Conservation (phyloP, 2,888 invertebrate genomes). For the Nomada ferruginata region DNA sequence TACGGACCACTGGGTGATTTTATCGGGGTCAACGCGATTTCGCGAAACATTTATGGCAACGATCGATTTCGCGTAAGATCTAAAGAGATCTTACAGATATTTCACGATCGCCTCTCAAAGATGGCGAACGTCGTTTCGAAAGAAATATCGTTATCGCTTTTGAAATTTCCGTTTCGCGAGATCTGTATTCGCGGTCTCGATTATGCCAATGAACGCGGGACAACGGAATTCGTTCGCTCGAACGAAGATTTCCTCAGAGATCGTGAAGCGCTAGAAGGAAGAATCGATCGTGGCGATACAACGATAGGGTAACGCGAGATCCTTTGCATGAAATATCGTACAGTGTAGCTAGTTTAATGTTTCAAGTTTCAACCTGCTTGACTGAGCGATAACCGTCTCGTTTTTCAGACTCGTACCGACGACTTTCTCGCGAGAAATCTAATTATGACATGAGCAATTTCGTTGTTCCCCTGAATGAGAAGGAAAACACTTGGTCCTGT, state of each 20-base stretch:
- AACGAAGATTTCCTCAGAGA: too few relatives aligned
- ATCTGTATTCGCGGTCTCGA: neutral
- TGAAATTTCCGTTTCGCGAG: too few relatives aligned
- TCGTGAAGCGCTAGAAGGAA: neutral
- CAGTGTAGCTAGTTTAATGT: neutral
- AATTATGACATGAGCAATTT: neutral
- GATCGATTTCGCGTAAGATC: neutral
- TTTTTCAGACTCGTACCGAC: conserved; percentile 43
- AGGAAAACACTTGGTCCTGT: neutral
- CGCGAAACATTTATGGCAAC: neutral
- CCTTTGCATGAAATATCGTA: conserved; percentile 34
- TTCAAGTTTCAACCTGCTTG: conserved; percentile 43
- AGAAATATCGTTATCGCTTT: neutral
- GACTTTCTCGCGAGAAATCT: conserved; percentile 29
- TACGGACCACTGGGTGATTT: neutral
- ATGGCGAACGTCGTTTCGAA: neutral
- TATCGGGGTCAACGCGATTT: conserved; percentile 10
- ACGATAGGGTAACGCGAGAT: conserved; percentile 44
- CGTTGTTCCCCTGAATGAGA: neutral
- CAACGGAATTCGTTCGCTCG: too few relatives aligned
- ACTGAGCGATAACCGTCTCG: conserved; percentile 38
- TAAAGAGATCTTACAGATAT: too few relatives aligned
- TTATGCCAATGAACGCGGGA: too few relatives aligned
- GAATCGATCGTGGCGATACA: conserved; percentile 16
- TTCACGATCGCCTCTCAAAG: too few relatives aligned